These are phyloP conservation scores for Castor canadensis DNA, from an alignment of 2,113 vertebrate genomes.

Conservation along the genomic window DNA sequence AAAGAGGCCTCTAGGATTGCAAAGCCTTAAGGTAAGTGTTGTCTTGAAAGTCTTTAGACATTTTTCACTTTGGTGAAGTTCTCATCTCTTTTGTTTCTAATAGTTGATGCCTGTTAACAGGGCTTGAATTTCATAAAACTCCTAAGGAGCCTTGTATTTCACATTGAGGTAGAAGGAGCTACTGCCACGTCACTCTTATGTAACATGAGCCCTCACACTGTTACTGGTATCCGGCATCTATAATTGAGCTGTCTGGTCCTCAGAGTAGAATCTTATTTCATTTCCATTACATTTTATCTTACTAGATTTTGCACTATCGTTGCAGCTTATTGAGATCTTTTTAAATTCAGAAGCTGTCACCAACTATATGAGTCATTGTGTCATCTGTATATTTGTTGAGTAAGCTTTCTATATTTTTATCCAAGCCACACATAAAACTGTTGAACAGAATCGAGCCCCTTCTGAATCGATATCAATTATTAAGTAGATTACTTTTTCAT, in stretches of 20 bases:
- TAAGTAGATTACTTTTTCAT: slow-evolving; percentile 24
- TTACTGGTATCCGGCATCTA: neutral
- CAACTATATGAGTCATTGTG: neutral
- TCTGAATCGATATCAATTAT: slow-evolving; percentile 62
- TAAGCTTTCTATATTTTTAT: neutral
- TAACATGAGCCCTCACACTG: neutral
- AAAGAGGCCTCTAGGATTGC: neutral
- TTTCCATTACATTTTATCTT: neutral
- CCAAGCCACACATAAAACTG: slow-evolving; percentile 39
- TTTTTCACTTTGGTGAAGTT: neutral
- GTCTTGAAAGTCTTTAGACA: neutral
- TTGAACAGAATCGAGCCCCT: neutral
- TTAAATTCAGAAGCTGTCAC: slow-evolving; percentile 35
- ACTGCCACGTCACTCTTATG: neutral
- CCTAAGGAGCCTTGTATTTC: neutral
- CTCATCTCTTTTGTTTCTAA: neutral
- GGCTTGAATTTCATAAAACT: neutral
- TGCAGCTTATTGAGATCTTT: neutral
- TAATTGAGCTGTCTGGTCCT: neutral
- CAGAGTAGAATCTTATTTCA: neutral
- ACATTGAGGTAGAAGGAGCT: neutral
- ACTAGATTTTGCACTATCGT: neutral
- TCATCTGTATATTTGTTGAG: slow-evolving; percentile 13
- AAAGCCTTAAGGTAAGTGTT: neutral
- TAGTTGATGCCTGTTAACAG: neutral